Conservation (phyloP, 2,113 vertebrate genomes). For the Isurus oxyrinchus region DNA sequence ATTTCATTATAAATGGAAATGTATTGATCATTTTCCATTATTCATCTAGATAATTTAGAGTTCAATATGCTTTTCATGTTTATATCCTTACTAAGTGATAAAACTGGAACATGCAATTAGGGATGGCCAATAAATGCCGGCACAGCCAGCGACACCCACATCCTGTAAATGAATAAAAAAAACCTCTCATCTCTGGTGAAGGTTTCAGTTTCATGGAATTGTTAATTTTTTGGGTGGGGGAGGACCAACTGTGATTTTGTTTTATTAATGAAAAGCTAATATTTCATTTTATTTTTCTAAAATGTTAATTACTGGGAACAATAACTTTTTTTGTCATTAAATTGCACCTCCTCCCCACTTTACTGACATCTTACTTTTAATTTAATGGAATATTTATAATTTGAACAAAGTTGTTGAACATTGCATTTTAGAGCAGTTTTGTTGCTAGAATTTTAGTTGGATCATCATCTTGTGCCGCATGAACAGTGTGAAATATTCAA, state of each 20-base stretch:
- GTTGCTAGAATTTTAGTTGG: background rate
- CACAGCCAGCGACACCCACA: too few species aligned
- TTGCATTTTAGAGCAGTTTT: background rate
- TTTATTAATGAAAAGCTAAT: background rate
- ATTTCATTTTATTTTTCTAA: background rate
- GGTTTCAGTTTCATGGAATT: background rate
- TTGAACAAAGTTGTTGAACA: background rate
- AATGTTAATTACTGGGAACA: background rate
- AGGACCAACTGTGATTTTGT: too few species aligned
- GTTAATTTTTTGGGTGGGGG: background rate
- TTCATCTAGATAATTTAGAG: background rate
- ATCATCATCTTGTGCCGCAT: too few species aligned
- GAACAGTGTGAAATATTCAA: too few species aligned
- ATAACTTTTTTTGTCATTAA: background rate
- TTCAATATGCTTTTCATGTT: background rate
- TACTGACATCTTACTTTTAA: background rate
- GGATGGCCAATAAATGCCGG: too few species aligned
- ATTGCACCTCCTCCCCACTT: background rate
- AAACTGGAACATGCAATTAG: background rate
- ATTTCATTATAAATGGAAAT: background rate
- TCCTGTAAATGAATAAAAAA: too few species aligned
- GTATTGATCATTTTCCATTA: background rate
- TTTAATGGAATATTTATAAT: background rate
- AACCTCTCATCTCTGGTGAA: background rate
- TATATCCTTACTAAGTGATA: background rate